A percentile compares a stretch with the other conserved stretches of the same genome.
Evolutionary conservation across 2,888 invertebrate species (phyloP).

Genomic region (Helleia helle): DNA sequence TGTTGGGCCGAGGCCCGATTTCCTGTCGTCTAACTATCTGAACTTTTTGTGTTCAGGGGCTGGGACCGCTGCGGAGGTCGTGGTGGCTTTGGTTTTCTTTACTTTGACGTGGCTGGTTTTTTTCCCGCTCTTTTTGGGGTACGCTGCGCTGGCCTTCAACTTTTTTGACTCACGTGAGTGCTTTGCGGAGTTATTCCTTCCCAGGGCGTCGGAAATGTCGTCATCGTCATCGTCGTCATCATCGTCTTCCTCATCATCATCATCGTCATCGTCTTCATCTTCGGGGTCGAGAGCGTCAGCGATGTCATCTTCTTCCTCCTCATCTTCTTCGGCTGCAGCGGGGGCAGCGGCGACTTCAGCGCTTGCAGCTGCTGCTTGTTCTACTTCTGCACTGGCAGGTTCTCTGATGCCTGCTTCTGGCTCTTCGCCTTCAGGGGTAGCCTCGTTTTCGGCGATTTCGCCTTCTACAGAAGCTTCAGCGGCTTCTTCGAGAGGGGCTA

Average conservation of each 20-base stretch:
- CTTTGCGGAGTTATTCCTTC: slow-evolving; percentile 51
- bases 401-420: slow-evolving; percentile 55
- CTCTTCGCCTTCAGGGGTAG: slow-evolving; percentile 54
- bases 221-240: slow-evolving; percentile 77
- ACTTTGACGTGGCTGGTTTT: slow-evolving; percentile 66
- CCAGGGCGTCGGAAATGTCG: slow-evolving; percentile 78
- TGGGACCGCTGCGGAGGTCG: slow-evolving; percentile 57
- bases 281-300: slow-evolving; percentile 74
- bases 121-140: slow-evolving; percentile 65
- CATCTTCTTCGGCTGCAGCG: slow-evolving; percentile 73
- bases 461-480: slow-evolving; percentile 33
- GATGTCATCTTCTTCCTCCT: slow-evolving; percentile 74
- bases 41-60: slow-evolving; percentile 70
- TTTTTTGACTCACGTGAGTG: slow-evolving; percentile 91
- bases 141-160: slow-evolving; percentile 58
- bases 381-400: slow-evolving; percentile 51
- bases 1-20: slow-evolving; percentile 47
- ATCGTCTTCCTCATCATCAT: slow-evolving; percentile 78
- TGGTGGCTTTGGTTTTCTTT: slow-evolving; percentile 71
- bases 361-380: slow-evolving; percentile 35
- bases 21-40: slow-evolving; percentile 62
- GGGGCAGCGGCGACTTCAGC: slow-evolving; percentile 46
- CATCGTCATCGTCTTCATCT: slow-evolving; percentile 79
- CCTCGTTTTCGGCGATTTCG: slow-evolving; percentile 49
- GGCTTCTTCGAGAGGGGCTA: slow-evolving; percentile 19